Percentiles rank a stretch among this genome's conserved stretches.
Evolutionary conservation across 2,113 vertebrate species (phyloP).

Genomic region (Plotosus lineatus): DNA sequence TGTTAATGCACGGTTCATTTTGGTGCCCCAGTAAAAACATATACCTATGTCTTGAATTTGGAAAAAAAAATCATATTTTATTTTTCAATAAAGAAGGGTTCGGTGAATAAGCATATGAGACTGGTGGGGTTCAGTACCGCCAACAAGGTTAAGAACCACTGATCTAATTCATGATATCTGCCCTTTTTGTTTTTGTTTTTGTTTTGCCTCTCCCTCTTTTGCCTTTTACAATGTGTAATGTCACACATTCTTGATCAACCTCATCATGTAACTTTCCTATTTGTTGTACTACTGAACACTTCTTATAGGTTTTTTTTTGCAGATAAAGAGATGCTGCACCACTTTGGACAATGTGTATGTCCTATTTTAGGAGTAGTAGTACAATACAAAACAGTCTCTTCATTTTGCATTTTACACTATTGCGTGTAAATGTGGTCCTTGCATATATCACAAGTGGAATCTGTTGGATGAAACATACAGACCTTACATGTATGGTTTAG

Average conservation of each 20-base stretch:
- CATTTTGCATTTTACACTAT: neutral
- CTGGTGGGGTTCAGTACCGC: no score
- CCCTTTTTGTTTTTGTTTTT: no score
- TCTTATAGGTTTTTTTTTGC: neutral
- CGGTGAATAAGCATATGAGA: no score
- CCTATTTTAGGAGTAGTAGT: neutral
- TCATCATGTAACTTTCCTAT: neutral
- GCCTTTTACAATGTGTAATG: neutral
- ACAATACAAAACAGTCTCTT: neutral
- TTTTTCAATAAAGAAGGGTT: no score
- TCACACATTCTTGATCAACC: neutral
- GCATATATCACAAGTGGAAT: neutral
- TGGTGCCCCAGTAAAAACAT: no score
- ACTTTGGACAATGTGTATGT: neutral
- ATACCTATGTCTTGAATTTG: no score
- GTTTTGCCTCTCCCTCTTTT: no score
- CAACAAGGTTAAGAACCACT: no score
- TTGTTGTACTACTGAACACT: neutral
- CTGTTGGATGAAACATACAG: constrained; percentile 4
- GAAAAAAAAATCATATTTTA: no score
- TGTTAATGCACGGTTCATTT: no score
- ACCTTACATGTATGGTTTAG: constrained; percentile 25
- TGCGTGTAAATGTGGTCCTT: neutral
- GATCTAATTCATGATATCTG: no score
- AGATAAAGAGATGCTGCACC: neutral